phyloP scores from a whole-genome alignment of 2,888 invertebrate species.

The Apodemia zela region DNA sequence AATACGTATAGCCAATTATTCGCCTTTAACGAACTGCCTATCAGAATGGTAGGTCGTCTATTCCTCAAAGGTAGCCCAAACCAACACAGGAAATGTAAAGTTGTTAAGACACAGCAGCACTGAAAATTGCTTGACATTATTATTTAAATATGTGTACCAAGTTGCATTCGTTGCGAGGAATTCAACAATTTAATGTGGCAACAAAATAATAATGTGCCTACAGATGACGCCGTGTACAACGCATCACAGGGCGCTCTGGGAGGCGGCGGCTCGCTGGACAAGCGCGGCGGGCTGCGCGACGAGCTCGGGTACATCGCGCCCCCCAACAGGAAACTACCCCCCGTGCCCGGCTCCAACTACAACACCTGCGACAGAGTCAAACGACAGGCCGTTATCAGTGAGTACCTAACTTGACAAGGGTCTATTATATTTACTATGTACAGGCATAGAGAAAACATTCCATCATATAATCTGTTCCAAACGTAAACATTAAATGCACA shows the following conservation, averaged over 20 bases:
- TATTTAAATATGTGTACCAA: no score
- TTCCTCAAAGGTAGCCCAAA: no score
- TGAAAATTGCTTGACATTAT: no score
- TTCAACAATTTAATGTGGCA: no score
- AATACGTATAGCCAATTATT: no score
- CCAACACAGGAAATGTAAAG: no score
- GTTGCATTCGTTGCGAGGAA: no score
- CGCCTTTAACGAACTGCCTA: no score
- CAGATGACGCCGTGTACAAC: slow-evolving; percentile 95
- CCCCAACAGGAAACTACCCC: slow-evolving; percentile 94
- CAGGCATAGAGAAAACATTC: not conserved
- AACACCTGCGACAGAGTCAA: slow-evolving; percentile 96
- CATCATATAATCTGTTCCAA: not conserved
- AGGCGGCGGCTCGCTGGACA: slow-evolving; percentile 88
- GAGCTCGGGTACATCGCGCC: slow-evolving; percentile 96
- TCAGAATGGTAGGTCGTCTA: no score
- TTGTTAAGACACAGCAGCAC: no score
- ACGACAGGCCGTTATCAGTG: slow-evolving; percentile 95
- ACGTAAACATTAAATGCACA: no score
- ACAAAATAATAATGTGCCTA: not conserved
- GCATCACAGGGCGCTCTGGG: slow-evolving; percentile 85
- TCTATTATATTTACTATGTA: not conserved
- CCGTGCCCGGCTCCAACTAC: slow-evolving; percentile 95
- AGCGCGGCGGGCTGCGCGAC: slow-evolving; percentile 89
- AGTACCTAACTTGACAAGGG: slow-evolving; percentile 60